Evolutionary conservation across 2,113 vertebrate genomes (phyloP).

Genomic region (Chrysochloris asiatica): DNA sequence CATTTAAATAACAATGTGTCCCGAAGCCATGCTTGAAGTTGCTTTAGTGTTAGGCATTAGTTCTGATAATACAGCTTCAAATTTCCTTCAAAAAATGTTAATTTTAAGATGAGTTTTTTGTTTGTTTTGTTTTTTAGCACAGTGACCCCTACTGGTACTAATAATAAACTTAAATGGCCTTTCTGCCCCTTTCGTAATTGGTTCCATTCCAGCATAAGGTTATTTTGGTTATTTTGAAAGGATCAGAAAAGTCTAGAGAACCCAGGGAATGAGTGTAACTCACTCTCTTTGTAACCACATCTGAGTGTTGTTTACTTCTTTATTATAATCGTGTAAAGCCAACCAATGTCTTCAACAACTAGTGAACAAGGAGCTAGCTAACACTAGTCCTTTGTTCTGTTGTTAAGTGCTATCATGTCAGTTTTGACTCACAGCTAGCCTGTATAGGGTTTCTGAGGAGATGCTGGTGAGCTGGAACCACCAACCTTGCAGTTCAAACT

Average conservation of each 20-base stretch:
- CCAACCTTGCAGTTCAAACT: too few species aligned
- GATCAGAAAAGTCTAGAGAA: neutral
- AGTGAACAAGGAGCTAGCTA: too few species aligned
- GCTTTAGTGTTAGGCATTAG: neutral
- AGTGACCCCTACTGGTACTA: conserved; percentile 67
- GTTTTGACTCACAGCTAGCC: too few species aligned
- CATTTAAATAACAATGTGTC: neutral
- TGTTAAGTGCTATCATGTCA: too few species aligned
- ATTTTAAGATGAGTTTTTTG: neutral
- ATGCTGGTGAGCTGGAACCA: too few species aligned
- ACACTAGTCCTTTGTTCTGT: too few species aligned
- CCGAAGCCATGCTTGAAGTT: neutral
- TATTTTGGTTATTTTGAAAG: conserved; percentile 11
- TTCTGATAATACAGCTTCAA: conserved; percentile 4
- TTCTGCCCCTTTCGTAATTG: neutral
- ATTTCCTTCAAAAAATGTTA: neutral
- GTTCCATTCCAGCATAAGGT: neutral
- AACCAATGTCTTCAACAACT: too few species aligned
- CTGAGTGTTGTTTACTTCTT: too few species aligned
- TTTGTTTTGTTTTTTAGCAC: conserved; percentile 50
- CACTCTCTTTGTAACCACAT: too few species aligned
- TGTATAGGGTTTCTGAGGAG: too few species aligned
- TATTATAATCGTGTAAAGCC: too few species aligned
- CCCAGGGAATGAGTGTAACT: too few species aligned
- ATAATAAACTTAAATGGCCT: neutral